Percentiles rank a stretch among this genome's conserved stretches.
These are phyloP conservation scores for Spinibarbus caldwelli DNA, from an alignment of 2,797 vertebrate species.

Conservation along the genomic window DNA sequence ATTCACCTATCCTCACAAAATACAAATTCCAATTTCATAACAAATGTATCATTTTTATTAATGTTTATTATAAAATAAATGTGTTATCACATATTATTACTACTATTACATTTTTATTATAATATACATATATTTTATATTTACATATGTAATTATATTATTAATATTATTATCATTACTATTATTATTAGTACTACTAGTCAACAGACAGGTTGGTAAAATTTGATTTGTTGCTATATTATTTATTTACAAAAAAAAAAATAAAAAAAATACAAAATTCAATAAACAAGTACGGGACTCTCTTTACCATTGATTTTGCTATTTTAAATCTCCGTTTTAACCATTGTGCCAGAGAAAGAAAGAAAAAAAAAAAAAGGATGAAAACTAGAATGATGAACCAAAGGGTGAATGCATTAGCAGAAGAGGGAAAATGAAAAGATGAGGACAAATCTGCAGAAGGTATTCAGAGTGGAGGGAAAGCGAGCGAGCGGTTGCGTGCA, in stretches of 20 bases:
- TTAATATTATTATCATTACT: too few species aligned
- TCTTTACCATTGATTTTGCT: not conserved
- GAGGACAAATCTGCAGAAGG: slow-evolving; percentile 18
- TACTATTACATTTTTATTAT: too few species aligned
- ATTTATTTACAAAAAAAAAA: too few species aligned
- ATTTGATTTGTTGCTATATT: not conserved
- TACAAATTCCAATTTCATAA: not conserved
- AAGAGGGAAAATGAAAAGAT: slow-evolving; percentile 17
- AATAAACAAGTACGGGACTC: not conserved
- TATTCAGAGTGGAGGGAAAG: slow-evolving; percentile 5
- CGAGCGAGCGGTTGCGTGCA: slow-evolving; percentile 61
- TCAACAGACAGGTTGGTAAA: not conserved
- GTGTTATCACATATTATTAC: too few species aligned
- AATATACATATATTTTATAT: too few species aligned
- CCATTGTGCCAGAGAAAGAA: not conserved
- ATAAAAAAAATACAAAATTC: too few species aligned
- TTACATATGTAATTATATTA: too few species aligned
- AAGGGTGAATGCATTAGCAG: not conserved
- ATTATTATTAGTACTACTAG: too few species aligned
- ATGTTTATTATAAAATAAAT: not conserved
- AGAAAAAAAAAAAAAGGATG: not conserved
- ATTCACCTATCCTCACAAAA: too few species aligned
- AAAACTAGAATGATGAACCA: not conserved
- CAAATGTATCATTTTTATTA: not conserved
- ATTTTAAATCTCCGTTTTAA: not conserved